These are phyloP conservation scores for Tipula vernalis DNA, from an alignment of 2,888 invertebrate genomes.

Conservation along the genomic window DNA sequence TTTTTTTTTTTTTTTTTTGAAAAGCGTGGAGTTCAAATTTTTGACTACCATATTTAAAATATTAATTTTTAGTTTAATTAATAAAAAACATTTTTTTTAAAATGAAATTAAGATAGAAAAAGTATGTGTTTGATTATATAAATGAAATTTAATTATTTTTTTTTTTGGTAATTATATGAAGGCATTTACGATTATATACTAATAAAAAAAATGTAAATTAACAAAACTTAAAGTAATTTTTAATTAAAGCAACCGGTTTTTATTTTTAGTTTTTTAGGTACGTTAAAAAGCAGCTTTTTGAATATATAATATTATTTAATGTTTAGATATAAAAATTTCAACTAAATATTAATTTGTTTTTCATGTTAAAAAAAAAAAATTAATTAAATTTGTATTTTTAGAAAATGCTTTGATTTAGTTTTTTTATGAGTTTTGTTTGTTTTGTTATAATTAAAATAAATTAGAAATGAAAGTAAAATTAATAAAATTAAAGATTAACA, in stretches of 20 bases:
- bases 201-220: not conserved
- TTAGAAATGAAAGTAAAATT: not conserved
- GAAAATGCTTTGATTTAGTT: constrained; percentile 7
- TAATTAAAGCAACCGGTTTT: not conserved
- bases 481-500: constrained; percentile 8
- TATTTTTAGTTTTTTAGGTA: not conserved
- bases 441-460: constrained; percentile 7
- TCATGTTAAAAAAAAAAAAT: not conserved
- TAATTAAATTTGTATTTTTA: constrained; percentile 1
- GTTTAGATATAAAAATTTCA: not conserved
- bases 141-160: not conserved
- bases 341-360: not conserved
- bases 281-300: not conserved
- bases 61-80: not conserved
- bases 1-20: too few relatives aligned
- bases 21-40: not conserved
- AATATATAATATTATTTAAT: not conserved
- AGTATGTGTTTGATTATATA: not conserved
- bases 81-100: not conserved
- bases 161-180: not conserved
- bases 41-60: not conserved
- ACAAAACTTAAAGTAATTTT: not conserved
- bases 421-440: not conserved
- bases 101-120: not conserved
- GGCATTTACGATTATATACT: not conserved